Conservation (phyloP, 35 echinoderm and acorn worm species). For the Stichopus chloronotus region DNA sequence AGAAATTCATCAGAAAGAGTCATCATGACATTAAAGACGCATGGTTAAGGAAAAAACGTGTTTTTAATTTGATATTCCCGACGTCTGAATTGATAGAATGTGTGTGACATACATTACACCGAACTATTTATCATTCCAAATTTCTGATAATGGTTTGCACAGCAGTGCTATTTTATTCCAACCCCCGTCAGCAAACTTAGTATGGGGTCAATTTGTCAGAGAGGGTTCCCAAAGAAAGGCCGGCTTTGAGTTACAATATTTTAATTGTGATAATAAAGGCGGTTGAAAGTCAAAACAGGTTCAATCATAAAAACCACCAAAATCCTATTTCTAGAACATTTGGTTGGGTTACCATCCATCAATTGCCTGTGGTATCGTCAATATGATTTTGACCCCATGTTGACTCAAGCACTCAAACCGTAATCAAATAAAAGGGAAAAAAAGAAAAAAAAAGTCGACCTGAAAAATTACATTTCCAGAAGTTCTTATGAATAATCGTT, state of each 20-base stretch:
- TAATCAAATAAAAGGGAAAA: not conserved
- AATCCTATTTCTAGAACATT: not conserved
- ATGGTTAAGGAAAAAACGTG: not conserved
- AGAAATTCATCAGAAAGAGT: not conserved
- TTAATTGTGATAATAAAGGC: not conserved
- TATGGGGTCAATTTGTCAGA: not conserved
- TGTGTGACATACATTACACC: not conserved
- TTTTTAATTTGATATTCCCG: not conserved
- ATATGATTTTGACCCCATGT: not conserved
- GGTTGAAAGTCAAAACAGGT: slow-evolving; percentile 1
- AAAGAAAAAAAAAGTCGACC: no score
- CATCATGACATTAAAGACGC: not conserved
- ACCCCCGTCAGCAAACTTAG: not conserved
- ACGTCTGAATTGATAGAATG: not conserved
- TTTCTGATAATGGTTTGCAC: not conserved
- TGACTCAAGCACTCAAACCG: not conserved
- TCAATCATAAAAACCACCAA: not conserved
- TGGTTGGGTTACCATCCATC: not conserved
- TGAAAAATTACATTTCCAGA: no score
- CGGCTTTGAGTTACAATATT: not conserved
- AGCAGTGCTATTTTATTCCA: slow-evolving; percentile 4
- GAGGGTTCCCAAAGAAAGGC: not conserved
- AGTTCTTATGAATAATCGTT: no score
- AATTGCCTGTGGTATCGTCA: not conserved
- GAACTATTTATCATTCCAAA: not conserved